Evolutionary conservation across 2,113 vertebrate species (phyloP), one percentile per base, ranked within the genome.

Genomic region (Ceyx cyanopectus): DNA sequence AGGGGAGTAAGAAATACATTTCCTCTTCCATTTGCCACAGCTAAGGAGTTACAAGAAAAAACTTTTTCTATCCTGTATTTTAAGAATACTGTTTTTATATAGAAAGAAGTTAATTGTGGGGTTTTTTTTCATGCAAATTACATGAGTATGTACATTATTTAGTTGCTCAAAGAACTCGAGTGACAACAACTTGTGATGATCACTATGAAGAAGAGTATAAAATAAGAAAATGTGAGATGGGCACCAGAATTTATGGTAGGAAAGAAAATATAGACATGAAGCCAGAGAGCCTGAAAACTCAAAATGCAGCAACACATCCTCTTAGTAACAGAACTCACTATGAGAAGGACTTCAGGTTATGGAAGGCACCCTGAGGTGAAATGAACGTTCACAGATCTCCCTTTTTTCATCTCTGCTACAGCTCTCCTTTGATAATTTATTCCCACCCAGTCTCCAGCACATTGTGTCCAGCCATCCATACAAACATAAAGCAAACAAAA

Each of bases 351-450:
- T 87, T 87, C 20, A 77, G 56, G 56, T 81, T 78, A 58, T 18
- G 22, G 32, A 60, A 81, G 60, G 46, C 24, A 84, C 30, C 40
- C 56, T 81, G 46, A 70, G 46, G 65, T 92, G 60, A 90, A 88
- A 89, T 23, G 60, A 83, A 58, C 21, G 34, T 83, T 77, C 43
- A n/a, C 16, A 80, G 40, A 74, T 88, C 41, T 92, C 17, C 23
- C 6, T 63, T 87, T 90, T 51, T 67, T 48, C n/a, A 88, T 26
- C 40, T 75, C 48, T 87, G 37, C 68, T 70, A 54, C n/a, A 63
- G 73, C 51, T 88, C 21, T 78, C 26, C 57, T 91, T 93, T 83
- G 82, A 90, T 86, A 92, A 94, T 86, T 96, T 95, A 96, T 95
- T 95, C 87, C 69, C 48, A 80, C 16, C 32, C 16, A 60, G 60